A percentile compares a stretch with the other conserved stretches of the same genome.
phyloP scores from a whole-genome alignment of 2,888 invertebrate genomes.

The Lepetodrilus schrolli region DNA sequence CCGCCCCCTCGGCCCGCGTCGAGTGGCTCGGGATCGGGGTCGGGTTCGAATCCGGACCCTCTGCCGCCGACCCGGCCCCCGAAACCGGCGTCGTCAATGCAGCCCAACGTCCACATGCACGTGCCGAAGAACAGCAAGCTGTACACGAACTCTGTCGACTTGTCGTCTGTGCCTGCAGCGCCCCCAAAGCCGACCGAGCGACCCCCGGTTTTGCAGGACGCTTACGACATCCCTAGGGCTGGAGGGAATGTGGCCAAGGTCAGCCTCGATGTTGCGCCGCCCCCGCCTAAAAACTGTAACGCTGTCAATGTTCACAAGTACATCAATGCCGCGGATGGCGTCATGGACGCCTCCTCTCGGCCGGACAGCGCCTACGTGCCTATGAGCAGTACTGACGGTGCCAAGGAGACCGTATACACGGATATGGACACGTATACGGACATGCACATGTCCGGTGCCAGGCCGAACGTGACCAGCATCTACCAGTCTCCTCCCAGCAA shows the following conservation, averaged over 20 bases:
- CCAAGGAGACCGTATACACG: conserved; percentile 1
- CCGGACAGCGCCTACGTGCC: conserved; percentile 15
- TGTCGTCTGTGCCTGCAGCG: conserved; percentile 50
- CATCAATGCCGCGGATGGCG: conserved; percentile 54
- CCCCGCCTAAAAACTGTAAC: conserved; percentile 46
- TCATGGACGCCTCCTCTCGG: not conserved
- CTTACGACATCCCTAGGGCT: conserved; percentile 51
- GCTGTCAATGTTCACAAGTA: conserved; percentile 50
- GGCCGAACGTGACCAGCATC: not conserved
- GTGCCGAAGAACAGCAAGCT: conserved; percentile 61
- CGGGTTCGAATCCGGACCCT: not conserved
- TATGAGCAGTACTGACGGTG: conserved; percentile 20
- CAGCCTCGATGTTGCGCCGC: conserved; percentile 41
- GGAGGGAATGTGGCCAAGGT: not conserved
- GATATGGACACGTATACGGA: conserved; percentile 28
- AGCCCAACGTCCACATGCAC: conserved; percentile 65
- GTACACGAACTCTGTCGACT: conserved; percentile 42
- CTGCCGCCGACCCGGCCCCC: conserved; percentile 59
- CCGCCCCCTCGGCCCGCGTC: conserved; percentile 50
- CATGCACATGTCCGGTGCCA: conserved; percentile 9
- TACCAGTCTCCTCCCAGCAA: conserved; percentile 4
- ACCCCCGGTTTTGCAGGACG: conserved; percentile 38
- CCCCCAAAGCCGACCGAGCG: conserved; percentile 34
- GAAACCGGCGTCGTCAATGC: conserved; percentile 46
- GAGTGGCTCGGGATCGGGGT: conserved; percentile 1